Evolutionary conservation across 2,113 vertebrate genomes (phyloP).

Genomic region (Cygnus atratus): DNA sequence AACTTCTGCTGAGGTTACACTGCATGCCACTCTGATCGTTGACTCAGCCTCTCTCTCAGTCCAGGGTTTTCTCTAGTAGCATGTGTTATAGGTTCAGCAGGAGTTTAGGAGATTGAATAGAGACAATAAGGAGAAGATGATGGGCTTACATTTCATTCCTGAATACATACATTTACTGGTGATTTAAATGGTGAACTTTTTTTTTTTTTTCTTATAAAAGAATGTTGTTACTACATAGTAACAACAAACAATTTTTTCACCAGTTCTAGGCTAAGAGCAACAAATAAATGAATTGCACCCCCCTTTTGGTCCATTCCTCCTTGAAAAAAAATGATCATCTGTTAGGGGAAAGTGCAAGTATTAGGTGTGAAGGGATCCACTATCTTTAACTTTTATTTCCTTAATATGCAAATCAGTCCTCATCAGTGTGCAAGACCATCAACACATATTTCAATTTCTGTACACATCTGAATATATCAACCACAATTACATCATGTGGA

Average conservation of each 20-base stretch:
- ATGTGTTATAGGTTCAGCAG: neutral
- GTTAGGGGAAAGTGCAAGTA: neutral
- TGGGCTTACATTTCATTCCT: neutral
- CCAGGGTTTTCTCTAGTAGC: neutral
- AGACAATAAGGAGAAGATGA: neutral
- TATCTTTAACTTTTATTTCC: neutral
- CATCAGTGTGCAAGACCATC: neutral
- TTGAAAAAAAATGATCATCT: neutral
- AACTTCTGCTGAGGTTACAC: constrained; percentile 19
- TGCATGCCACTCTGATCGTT: neutral
- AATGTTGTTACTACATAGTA: neutral
- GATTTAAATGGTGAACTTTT: constrained; percentile 2
- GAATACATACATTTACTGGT: neutral
- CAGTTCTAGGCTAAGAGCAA: neutral
- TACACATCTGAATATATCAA: neutral
- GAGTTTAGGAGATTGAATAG: constrained; percentile 8
- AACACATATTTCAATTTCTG: fast-evolving
- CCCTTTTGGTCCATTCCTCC: neutral
- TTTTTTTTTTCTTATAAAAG: neutral
- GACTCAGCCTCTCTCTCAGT: neutral
- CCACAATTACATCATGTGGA: neutral
- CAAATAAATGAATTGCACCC: neutral
- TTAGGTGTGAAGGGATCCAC: neutral
- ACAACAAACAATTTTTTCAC: neutral
- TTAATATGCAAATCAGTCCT: neutral